A percentile compares a stretch with the other conserved stretches of the same genome.
Evolutionary conservation across 2,113 vertebrate species (phyloP).

Genomic region (Charadrius vociferus): DNA sequence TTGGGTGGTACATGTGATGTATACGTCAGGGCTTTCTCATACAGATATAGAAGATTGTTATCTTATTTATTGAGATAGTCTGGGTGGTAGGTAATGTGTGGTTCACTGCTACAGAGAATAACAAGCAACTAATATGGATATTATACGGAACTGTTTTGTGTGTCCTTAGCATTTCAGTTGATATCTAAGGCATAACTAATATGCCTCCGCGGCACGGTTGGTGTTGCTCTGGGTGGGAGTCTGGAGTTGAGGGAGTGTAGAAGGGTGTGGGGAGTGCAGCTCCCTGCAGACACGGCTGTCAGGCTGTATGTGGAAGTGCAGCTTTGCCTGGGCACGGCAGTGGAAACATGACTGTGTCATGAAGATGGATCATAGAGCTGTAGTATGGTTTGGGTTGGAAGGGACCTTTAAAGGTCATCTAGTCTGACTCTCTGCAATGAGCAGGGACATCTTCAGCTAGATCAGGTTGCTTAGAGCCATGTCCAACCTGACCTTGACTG

Average conservation of each 20-base stretch:
- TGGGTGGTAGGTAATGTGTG: background rate
- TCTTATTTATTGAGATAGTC: background rate
- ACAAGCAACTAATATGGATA: background rate
- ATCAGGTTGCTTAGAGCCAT: background rate
- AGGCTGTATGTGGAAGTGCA: accelerated
- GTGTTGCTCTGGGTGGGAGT: background rate
- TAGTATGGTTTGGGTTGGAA: background rate
- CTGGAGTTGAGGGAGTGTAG: too few species aligned
- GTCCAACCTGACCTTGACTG: background rate
- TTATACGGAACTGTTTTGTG: background rate
- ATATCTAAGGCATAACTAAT: background rate
- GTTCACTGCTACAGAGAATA: background rate
- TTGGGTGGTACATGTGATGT: accelerated
- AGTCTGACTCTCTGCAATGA: background rate
- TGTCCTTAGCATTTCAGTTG: background rate
- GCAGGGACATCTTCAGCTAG: background rate
- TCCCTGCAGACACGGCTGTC: background rate
- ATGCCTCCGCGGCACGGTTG: accelerated
- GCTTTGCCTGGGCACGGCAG: too few species aligned
- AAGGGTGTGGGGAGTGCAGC: background rate
- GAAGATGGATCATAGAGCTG: background rate
- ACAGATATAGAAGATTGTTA: accelerated
- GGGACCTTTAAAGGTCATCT: background rate
- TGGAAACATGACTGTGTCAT: accelerated
- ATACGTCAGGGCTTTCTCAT: background rate